Conservation (phyloP, 2,888 invertebrate species). For the Eubasilissa splendida region DNA sequence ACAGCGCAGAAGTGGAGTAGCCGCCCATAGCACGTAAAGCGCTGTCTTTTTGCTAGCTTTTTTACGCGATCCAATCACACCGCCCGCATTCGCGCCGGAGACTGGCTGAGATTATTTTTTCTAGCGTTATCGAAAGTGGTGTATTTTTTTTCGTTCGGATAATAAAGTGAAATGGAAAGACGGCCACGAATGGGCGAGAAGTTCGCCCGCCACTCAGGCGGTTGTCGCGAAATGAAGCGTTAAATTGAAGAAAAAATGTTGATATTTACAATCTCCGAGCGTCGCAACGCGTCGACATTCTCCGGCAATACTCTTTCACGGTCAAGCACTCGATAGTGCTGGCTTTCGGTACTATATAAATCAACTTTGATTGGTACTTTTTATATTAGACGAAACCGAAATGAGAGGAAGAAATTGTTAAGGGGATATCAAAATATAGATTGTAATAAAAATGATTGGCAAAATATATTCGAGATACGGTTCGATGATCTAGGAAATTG, state of each 20-base stretch:
- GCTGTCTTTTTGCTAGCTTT: constrained; percentile 9
- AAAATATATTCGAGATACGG: no score
- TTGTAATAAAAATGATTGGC: neutral
- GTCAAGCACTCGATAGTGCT: constrained; percentile 1
- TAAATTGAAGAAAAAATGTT: constrained; percentile 9
- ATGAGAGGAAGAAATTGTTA: neutral
- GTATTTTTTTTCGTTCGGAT: constrained; percentile 24
- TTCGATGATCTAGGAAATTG: no score
- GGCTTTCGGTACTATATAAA: constrained; percentile 17
- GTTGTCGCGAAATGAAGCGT: constrained; percentile 28
- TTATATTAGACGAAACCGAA: constrained; percentile 4
- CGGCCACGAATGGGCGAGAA: neutral
- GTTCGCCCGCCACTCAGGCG: neutral
- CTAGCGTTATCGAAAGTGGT: constrained; percentile 32
- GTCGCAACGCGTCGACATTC: neutral
- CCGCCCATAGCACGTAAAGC: constrained; percentile 27
- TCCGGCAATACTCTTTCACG: neutral
- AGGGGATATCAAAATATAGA: neutral
- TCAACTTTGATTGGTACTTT: neutral
- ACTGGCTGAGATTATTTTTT: constrained; percentile 24
- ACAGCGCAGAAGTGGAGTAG: constrained; percentile 13
- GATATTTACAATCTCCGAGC: constrained; percentile 13
- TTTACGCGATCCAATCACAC: constrained; percentile 25
- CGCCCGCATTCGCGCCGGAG: neutral
- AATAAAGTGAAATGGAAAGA: constrained; percentile 28